Percentiles rank a stretch among this genome's conserved stretches.
phyloP scores from a whole-genome alignment of 2,113 vertebrate species.

The Rissa tridactyla region DNA sequence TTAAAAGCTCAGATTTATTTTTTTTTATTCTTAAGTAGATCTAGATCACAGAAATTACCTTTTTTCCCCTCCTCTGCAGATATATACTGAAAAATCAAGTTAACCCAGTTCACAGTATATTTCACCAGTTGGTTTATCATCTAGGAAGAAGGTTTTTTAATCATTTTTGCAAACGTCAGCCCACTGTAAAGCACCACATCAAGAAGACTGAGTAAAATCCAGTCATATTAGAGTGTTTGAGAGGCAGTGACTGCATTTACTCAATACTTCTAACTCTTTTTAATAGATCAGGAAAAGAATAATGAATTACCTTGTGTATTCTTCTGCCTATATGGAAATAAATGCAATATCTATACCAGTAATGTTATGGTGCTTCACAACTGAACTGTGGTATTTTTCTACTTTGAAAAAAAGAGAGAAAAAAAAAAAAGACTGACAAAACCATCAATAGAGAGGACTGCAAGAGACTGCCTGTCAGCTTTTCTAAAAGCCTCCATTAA shows the following conservation, averaged over 20 bases:
- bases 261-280: neutral
- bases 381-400: neutral
- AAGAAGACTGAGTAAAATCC: neutral
- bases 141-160: neutral
- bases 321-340: neutral
- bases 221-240: neutral
- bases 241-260: neutral
- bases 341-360: neutral
- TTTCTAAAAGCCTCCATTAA: neutral
- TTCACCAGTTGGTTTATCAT: neutral
- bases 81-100: neutral
- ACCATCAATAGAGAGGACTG: neutral
- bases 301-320: neutral
- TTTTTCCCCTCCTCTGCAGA: neutral
- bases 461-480: neutral
- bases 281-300: neutral
- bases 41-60: neutral
- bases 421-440: neutral
- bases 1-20: neutral
- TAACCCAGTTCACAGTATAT: neutral
- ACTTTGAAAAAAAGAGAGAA: too few species aligned
- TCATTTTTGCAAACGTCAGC: neutral
- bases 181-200: neutral
- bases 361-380: neutral
- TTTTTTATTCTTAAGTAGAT: neutral